Base-by-base conservation (phyloP, 2,888 invertebrate genomes). In the Pasiphila rectangulata region DNA sequence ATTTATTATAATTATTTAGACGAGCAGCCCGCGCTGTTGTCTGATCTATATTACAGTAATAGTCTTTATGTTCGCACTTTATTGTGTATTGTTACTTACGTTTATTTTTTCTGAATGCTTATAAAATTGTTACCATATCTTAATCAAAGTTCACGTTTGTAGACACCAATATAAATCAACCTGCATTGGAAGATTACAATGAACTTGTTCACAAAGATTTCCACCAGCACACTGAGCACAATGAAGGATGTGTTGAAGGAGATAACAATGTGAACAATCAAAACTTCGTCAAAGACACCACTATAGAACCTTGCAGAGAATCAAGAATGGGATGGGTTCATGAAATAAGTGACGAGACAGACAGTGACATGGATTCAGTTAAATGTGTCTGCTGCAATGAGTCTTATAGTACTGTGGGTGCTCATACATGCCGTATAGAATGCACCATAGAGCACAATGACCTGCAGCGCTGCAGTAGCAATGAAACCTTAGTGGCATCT, bases 301-400 rank as follows among this genome's bases (percentile, higher is more conserved):
- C 48, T 16, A 47, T 56, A 4, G 71, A 72, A 24, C 59, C 60
- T 2, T 44, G 53, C 23, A 56, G 57, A 12, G 56, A 37, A 37
- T 9, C 37, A 4, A 49, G 48, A 30, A 23, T 43, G 24, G 58
- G 54, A 16, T 63, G 56, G 45, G 32, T 44, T 17, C 71, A 74
- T 52, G 83, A 84, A 63, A 75, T 69, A 24, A 87, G 86, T 63
- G 88, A 86, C 63, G 88, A 87, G 51, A 88, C 88, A 30, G 88
- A 88, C 41, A 87, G 86, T 67, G 88, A 88, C 57, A 76, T 85
- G 51, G 86, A 87, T 54, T 88, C 88, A 1, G 72, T 88, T 1
- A 85, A 84, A 61, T 88, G 88, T 73, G 83, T 79, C 3, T 83
- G 79, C 42, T 88, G 88, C 49, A 83, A 75, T 63, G 71, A 85